phyloP scores from a whole-genome alignment of 2,888 invertebrate species.

The Orthosia incerta region DNA sequence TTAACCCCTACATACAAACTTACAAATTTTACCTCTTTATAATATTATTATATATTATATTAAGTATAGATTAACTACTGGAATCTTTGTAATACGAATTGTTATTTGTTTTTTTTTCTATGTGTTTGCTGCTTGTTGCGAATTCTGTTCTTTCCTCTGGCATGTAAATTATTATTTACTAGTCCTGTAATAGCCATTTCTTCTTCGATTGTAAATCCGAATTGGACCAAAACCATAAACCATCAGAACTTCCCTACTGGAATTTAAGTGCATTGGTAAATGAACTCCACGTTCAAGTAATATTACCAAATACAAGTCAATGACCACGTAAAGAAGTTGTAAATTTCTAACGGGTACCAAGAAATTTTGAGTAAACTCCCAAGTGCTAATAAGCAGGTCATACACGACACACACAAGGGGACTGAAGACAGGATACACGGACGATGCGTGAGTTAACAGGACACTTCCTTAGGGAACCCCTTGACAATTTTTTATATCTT shows the following conservation, averaged over 20 bases:
- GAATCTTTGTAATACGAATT: background rate
- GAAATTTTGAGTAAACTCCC: constrained; percentile 74
- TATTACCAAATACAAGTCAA: constrained; percentile 54
- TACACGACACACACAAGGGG: constrained; percentile 77
- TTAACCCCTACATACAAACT: too few species aligned
- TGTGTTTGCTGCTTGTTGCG: background rate
- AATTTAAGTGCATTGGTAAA: constrained; percentile 11
- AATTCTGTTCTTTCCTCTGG: background rate
- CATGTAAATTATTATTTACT: background rate
- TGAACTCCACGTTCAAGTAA: constrained; percentile 29
- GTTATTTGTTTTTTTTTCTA: background rate
- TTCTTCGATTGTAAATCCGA: background rate
- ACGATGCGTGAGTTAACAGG: constrained; percentile 87
- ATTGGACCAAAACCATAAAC: background rate
- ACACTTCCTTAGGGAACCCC: constrained; percentile 84
- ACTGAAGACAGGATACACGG: constrained; percentile 85
- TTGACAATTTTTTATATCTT: constrained; percentile 74
- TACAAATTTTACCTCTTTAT: too few species aligned
- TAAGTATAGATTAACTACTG: too few species aligned
- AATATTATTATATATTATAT: too few species aligned
- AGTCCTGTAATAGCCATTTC: background rate
- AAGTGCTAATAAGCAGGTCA: constrained; percentile 80
- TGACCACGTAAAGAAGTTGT: constrained; percentile 60
- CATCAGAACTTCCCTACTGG: background rate
- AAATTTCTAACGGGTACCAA: constrained; percentile 67